Evolutionary conservation across 2,797 vertebrate species (phyloP).

Genomic region (Percopsis omiscomaycus): DNA sequence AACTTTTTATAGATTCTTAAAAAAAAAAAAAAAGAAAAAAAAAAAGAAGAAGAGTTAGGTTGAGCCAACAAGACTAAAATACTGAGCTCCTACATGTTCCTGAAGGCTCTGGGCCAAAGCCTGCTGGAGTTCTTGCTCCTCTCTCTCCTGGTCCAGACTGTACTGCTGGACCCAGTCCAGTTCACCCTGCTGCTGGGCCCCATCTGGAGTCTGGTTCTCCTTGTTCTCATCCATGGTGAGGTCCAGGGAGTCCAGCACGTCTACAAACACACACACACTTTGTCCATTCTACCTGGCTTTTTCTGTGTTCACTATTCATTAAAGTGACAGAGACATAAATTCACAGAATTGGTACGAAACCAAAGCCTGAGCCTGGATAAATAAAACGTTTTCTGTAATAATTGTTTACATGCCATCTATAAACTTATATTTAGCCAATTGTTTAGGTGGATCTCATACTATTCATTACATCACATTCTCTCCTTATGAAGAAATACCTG

Average conservation of each 20-base stretch:
- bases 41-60: neutral
- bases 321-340: too few species aligned
- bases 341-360: too few species aligned
- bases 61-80: neutral
- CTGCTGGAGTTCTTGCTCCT: constrained; percentile 97
- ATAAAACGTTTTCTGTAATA: too few species aligned
- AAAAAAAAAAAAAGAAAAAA: neutral
- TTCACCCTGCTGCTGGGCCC: constrained; percentile 84
- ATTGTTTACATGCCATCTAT: too few species aligned
- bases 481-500: constrained; percentile 55
- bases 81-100: constrained; percentile 85
- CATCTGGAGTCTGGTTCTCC: constrained; percentile 97
- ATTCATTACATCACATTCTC: neutral
- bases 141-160: constrained; percentile 90
- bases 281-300: too few species aligned
- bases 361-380: too few species aligned
- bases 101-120: constrained; percentile 96
- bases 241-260: constrained; percentile 77
- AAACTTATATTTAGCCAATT: neutral
- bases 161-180: constrained; percentile 97
- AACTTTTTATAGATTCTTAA: neutral
- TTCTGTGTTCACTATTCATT: too few species aligned
- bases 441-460: neutral
- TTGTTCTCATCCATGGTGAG: constrained; percentile 98
- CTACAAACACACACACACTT: constrained; percentile 41